A percentile compares a stretch with the other conserved stretches of the same genome.
These are phyloP conservation scores for Rhagoletis pomonella DNA, from an alignment of 1,140 invertebrate genomes.

Conservation along the genomic window DNA sequence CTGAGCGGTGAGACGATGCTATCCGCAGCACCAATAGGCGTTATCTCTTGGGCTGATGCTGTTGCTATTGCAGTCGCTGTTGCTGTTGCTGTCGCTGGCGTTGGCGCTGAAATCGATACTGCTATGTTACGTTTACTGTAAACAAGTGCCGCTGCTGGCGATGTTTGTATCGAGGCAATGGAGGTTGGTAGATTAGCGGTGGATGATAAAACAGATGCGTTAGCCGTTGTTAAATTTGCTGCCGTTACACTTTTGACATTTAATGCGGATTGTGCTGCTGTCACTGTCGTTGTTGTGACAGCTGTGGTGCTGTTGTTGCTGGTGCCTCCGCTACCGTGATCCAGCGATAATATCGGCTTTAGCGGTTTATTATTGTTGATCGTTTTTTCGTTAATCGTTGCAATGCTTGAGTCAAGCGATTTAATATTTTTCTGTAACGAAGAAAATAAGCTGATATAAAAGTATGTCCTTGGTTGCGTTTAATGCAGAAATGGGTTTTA, in stretches of 20 bases:
- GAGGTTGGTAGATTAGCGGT: not conserved
- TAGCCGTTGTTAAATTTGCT: not conserved
- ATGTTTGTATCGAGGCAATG: not conserved
- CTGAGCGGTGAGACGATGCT: constrained; percentile 67
- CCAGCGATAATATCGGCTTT: constrained; percentile 69
- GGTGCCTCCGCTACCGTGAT: constrained; percentile 47
- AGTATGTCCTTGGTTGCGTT: too few relatives aligned
- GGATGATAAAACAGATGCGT: not conserved
- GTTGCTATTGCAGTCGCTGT: constrained; percentile 6
- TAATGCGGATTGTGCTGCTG: not conserved
- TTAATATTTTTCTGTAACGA: constrained; percentile 71
- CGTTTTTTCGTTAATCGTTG: constrained; percentile 66
- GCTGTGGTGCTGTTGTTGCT: not conserved
- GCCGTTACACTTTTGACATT: constrained; percentile 55
- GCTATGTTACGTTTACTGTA: constrained; percentile 22
- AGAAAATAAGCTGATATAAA: not conserved
- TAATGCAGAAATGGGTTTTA: not conserved
- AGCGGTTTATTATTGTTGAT: constrained; percentile 73
- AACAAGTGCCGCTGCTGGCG: constrained; percentile 53
- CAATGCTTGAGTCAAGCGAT: constrained; percentile 67
- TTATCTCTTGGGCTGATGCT: constrained; percentile 60
- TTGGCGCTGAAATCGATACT: not conserved
- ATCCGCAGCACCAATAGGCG: constrained; percentile 58
- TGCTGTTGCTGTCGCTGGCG: not conserved
- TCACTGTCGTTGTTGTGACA: constrained; percentile 19